Conservation (phyloP, 1,140 invertebrate species). For the Melitaea cinxia region DNA sequence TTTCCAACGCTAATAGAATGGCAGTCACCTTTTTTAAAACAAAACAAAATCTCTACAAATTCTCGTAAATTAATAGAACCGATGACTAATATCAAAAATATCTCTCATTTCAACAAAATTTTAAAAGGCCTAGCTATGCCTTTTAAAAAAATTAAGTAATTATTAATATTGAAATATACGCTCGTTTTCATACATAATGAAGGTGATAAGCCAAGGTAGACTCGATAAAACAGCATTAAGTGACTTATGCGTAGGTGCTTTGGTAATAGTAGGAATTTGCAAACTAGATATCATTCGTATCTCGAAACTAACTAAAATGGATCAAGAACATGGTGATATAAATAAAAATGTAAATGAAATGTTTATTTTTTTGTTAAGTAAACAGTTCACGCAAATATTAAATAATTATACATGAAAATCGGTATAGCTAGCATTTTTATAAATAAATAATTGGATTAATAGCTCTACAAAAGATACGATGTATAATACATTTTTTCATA, state of each 20-base stretch:
- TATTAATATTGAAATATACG: neutral
- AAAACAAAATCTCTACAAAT: too few relatives aligned
- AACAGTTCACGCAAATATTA: too few relatives aligned
- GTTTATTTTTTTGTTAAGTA: neutral
- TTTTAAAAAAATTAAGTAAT: too few relatives aligned
- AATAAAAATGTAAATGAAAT: neutral
- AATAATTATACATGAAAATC: too few relatives aligned
- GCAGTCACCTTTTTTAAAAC: too few relatives aligned
- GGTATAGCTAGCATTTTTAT: too few relatives aligned
- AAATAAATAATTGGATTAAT: too few relatives aligned
- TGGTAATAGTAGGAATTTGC: slow-evolving; percentile 15
- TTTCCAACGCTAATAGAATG: too few relatives aligned
- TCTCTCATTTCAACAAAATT: neutral
- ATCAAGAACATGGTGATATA: neutral
- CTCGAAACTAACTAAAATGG: neutral
- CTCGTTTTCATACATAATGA: neutral
- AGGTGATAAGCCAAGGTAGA: slow-evolving; percentile 7
- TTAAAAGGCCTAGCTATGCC: too few relatives aligned
- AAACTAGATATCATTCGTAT: slow-evolving; percentile 13
- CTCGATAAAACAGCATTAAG: neutral
- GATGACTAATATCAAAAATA: neutral
- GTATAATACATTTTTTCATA: too few relatives aligned
- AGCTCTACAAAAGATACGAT: too few relatives aligned
- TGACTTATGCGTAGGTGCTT: slow-evolving; percentile 12
- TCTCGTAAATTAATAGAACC: too few relatives aligned